These are phyloP conservation scores for Yponomeuta cagnagella DNA, from an alignment of 2,888 invertebrate species.

Conservation along the genomic window DNA sequence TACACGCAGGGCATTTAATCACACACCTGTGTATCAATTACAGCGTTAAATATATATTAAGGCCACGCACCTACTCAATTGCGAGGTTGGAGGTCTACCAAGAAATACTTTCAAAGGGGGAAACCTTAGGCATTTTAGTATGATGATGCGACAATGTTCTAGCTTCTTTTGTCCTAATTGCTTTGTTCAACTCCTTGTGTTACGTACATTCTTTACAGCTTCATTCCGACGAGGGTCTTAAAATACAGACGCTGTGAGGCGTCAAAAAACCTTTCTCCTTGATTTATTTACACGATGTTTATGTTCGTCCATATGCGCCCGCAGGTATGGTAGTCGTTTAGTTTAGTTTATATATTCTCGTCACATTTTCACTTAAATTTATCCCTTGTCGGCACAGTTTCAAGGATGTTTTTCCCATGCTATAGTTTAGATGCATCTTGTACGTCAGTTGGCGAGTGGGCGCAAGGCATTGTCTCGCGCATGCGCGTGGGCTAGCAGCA, in stretches of 20 bases:
- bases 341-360: constrained; percentile 47
- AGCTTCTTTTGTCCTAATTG: neutral
- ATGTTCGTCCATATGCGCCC: constrained; percentile 34
- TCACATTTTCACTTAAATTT: constrained; percentile 18
- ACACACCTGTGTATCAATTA: constrained; percentile 3
- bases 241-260: constrained; percentile 35
- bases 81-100: neutral
- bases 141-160: neutral
- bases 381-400: constrained; percentile 19
- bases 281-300: constrained; percentile 69
- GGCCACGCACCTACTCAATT: neutral
- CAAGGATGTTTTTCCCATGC: constrained; percentile 10
- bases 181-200: neutral
- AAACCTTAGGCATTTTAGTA: neutral
- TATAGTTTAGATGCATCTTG: constrained; percentile 4
- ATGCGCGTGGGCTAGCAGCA: constrained; percentile 3
- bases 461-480: neutral
- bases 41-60: neutral
- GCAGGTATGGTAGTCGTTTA: constrained; percentile 42
- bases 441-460: neutral
- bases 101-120: neutral
- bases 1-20: constrained; percentile 7
- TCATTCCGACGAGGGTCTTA: constrained; percentile 21
- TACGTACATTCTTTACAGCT: neutral
- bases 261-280: constrained; percentile 55